These are phyloP conservation scores for Lepidochrysops patricia DNA, from an alignment of 2,888 invertebrate genomes.

Conservation along the genomic window DNA sequence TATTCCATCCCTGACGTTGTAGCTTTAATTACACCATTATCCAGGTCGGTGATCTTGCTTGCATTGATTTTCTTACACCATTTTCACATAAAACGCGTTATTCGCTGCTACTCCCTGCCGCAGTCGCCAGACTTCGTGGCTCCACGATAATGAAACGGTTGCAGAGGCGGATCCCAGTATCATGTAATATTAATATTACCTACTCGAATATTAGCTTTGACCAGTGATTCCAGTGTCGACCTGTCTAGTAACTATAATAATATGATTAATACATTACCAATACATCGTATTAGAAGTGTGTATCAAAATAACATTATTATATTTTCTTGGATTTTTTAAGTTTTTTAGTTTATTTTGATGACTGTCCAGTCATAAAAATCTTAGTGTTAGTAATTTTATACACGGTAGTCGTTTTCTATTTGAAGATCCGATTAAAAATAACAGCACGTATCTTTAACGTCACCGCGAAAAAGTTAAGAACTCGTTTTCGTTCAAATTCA, in stretches of 20 bases:
- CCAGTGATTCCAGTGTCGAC: background rate
- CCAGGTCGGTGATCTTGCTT: too few species aligned
- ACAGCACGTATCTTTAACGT: background rate
- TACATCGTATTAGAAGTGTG: background rate
- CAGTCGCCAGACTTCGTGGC: background rate
- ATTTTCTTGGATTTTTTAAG: background rate
- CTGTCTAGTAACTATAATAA: background rate
- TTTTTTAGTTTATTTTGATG: background rate
- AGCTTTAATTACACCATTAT: too few species aligned
- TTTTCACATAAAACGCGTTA: background rate
- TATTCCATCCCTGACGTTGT: too few species aligned
- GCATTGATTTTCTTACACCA: too few species aligned
- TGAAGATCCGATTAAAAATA: too few species aligned
- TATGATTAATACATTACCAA: too few species aligned
- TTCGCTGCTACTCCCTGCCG: background rate
- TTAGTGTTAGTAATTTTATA: too few species aligned
- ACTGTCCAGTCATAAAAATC: too few species aligned
- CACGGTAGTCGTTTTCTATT: too few species aligned
- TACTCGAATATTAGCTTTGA: background rate
- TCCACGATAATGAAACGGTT: background rate
- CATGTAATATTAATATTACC: background rate
- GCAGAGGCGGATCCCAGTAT: background rate
- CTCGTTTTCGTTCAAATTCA: background rate
- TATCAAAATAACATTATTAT: background rate
- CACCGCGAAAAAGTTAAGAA: background rate